Base-by-base conservation (phyloP, 1,140 invertebrate genomes). In the Drosophila funebris region DNA sequence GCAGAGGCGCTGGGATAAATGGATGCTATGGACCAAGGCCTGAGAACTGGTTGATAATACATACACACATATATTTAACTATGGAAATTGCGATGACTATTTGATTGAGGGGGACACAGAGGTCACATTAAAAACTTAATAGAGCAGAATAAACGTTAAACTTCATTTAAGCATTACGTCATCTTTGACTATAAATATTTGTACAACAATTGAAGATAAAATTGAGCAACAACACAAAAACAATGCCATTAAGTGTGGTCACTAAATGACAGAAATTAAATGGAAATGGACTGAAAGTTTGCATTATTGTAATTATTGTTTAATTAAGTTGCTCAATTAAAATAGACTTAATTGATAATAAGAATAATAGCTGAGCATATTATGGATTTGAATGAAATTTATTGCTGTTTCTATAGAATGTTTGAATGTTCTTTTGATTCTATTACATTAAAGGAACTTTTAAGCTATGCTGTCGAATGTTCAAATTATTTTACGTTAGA, bases 1-100 rank as follows among this genome's bases (percentile, higher is more conserved):
- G 58, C 68, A 73, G 44, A 74, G 73, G 46, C 62, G 73, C 79
- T 54, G 63, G 24, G n/a, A 48, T 48, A 29, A 48, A 44, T 44
- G 43, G n/a, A 44, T 22, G 20, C 18, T 24, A 44, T 44, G 18
- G 20, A 48, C 24, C 9, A 29, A 29, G 5, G 44, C 22, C 20
- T 46, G 20, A 11, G 18, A n/a, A n/a, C 43, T 24, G 22, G 22
- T 22, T 24, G 6, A 22, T 24, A 48, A 27, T 46, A 50, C 5
- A 50, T 29, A 27, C 27, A 50, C 5, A 50, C 14, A 11, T 33
- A 29, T 11, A 33, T 36, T 13, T 36, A 36, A 13, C 4, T 31
- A 29, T 50, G 4, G 18, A 31, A 52, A 52, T 33, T 41, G 56
- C 48, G 24, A 69, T 73, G 64, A 39, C 27, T 62, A 73, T 69